Evolutionary conservation across 2,888 invertebrate species (phyloP), one percentile per base, ranked within the genome.

Genomic region (Aspidiotus destructor): DNA sequence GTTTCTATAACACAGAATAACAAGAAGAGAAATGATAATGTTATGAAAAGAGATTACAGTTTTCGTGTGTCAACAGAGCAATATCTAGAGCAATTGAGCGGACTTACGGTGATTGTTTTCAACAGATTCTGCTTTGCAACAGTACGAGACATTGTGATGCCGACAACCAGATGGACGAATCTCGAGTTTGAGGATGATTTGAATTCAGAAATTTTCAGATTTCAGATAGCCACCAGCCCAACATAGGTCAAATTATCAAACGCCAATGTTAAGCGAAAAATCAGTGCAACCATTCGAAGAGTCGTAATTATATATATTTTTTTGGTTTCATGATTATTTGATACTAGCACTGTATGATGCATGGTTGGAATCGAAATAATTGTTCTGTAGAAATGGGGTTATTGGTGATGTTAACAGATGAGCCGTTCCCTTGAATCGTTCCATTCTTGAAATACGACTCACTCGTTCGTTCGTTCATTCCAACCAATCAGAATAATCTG

Each of bases 1-100:
- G 84, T 62, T 73, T 73, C 73, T 73, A 61, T 17, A 69, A 70
- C 17, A n/a, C 1, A 55, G n/a, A 55, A n/a, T n/a, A n/a, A n/a
- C 2, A 17, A 55, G 17, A n/a, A n/a, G 7, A 16, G 1, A n/a
- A 11, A 16, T 52, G n/a, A 15, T 15, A 55, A 11, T 16, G 7
- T 55, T 17, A 6, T 55, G 16, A 9, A 10, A 2, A 15, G 17
- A 58, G 17, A 10, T 5, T 28, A 40, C 28, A 17, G 13, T 58
- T 16, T 15, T 3, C 58, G 28, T 28, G 11, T 13, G 5, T 11
- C 6, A 40, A 8, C n/a, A 11, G 48, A 48, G 48, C 6, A 48
- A 48, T 11, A 13, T n/a, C n/a, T 11, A 48, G 48, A 48, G n/a
- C 48, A n/a, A n/a, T 3, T n/a, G 3, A 11, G 48, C 11, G 48